Percentiles rank a stretch among this genome's conserved stretches.
Conservation (phyloP, 2,888 invertebrate species). For the Drosophila lutescens region DNA sequence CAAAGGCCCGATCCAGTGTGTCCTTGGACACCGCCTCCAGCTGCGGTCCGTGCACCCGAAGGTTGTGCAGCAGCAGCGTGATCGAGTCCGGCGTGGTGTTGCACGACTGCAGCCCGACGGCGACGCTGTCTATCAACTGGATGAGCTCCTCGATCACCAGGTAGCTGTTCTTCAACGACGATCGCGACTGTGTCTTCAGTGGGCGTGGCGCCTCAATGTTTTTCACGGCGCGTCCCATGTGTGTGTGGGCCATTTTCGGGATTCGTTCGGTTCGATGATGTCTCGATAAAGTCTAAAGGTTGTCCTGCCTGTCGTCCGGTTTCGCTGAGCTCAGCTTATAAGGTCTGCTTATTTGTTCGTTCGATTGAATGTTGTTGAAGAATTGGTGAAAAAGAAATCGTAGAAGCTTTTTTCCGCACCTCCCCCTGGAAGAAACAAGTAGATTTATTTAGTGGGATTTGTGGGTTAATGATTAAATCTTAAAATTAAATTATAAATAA, state of each 20-base stretch:
- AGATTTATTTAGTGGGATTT: background rate
- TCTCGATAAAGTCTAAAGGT: constrained; percentile 3
- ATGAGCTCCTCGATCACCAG: constrained; percentile 91
- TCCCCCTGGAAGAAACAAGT: constrained; percentile 80
- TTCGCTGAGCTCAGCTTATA: constrained; percentile 18
- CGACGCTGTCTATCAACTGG: constrained; percentile 92
- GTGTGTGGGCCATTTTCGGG: constrained; percentile 85
- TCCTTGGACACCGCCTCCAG: constrained; percentile 93
- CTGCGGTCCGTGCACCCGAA: constrained; percentile 92
- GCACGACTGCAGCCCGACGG: constrained; percentile 90
- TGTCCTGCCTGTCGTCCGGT: constrained; percentile 16
- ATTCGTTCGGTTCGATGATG: constrained; percentile 22
- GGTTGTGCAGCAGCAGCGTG: constrained; percentile 90
- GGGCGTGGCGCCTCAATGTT: constrained; percentile 91
- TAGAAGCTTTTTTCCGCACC: constrained; percentile 83
- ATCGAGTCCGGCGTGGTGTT: constrained; percentile 90
- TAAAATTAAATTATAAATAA: too few relatives aligned
- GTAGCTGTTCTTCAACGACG: constrained; percentile 82
- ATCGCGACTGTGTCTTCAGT: constrained; percentile 87
- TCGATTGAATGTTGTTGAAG: constrained; percentile 46
- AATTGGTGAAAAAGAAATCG: constrained; percentile 76
- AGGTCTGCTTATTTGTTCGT: constrained; percentile 28
- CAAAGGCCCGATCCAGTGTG: constrained; percentile 93
- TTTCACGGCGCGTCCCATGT: constrained; percentile 89
- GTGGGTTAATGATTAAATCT: background rate